Percentiles rank a stretch among this genome's conserved stretches.
phyloP scores from a whole-genome alignment of 2,888 invertebrate species.

The Metellina segmentata region DNA sequence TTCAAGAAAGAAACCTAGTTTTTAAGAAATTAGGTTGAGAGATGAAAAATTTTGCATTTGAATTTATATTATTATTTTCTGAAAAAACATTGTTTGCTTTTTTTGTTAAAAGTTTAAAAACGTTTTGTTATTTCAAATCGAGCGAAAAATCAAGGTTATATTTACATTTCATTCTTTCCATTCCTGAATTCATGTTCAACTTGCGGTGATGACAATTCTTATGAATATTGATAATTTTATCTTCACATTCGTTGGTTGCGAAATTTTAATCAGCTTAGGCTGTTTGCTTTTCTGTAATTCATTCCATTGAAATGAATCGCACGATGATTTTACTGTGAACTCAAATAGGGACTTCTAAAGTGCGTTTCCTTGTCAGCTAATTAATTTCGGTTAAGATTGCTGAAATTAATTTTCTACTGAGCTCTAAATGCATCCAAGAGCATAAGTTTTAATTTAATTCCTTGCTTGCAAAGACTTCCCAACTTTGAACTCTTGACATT shows the following conservation, averaged over 20 bases:
- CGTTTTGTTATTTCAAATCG: no score
- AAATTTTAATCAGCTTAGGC: not conserved
- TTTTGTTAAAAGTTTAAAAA: no score
- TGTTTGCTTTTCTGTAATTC: not conserved
- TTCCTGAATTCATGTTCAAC: not conserved
- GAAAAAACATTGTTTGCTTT: no score
- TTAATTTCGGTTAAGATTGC: conserved; percentile 35
- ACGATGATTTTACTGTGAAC: not conserved
- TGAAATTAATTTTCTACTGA: not conserved
- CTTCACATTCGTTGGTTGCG: not conserved
- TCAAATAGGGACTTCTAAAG: not conserved
- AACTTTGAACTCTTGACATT: no score
- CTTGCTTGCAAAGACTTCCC: no score
- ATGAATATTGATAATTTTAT: no score
- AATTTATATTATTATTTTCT: no score
- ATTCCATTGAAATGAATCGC: not conserved
- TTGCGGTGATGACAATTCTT: no score
- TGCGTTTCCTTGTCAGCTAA: conserved; percentile 9
- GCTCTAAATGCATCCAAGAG: no score
- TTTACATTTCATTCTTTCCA: not conserved
- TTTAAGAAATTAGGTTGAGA: not conserved
- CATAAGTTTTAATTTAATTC: no score
- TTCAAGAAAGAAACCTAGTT: no score
- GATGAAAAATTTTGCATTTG: not conserved
- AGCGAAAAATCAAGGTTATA: no score